Evolutionary conservation across 2,888 invertebrate species (phyloP).

Genomic region (Tachina lurida): DNA sequence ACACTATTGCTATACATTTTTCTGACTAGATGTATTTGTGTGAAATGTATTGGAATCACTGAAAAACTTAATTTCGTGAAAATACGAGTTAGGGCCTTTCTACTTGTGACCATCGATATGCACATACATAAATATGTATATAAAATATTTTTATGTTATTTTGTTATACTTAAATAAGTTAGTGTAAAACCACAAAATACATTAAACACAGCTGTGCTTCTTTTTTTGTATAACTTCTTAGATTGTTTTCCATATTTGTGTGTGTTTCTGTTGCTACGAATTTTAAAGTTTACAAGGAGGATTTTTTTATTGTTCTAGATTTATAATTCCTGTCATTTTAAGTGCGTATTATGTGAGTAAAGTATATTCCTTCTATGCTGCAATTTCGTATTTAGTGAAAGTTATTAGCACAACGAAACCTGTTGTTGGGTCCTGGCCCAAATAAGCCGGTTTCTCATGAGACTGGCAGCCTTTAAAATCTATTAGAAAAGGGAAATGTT

Average conservation of each 20-base stretch:
- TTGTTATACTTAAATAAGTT: conserved; percentile 54
- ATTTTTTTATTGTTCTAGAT: not conserved
- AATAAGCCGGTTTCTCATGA: too few relatives aligned
- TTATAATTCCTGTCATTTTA: not conserved
- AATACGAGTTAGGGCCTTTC: too few relatives aligned
- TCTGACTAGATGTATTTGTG: too few relatives aligned
- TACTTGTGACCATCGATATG: too few relatives aligned
- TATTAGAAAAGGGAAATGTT: too few relatives aligned
- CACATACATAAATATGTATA: not conserved
- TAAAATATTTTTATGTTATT: conserved; percentile 49
- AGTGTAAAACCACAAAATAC: conserved; percentile 70
- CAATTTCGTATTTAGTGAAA: not conserved
- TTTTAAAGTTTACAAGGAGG: not conserved
- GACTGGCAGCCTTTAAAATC: too few relatives aligned
- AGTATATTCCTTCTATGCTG: not conserved
- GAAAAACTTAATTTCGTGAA: too few relatives aligned
- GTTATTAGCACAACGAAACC: not conserved
- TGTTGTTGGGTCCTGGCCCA: too few relatives aligned
- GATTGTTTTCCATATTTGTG: not conserved
- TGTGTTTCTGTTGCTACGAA: not conserved
- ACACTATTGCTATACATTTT: too few relatives aligned
- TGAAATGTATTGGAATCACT: too few relatives aligned
- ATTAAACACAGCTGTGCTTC: conserved; percentile 67
- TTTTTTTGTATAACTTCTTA: conserved; percentile 52
- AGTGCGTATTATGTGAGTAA: not conserved